Evolutionary conservation across 1,140 invertebrate genomes (phyloP), one percentile per base, ranked within the genome.

Genomic region (Chlorops oryzae): DNA sequence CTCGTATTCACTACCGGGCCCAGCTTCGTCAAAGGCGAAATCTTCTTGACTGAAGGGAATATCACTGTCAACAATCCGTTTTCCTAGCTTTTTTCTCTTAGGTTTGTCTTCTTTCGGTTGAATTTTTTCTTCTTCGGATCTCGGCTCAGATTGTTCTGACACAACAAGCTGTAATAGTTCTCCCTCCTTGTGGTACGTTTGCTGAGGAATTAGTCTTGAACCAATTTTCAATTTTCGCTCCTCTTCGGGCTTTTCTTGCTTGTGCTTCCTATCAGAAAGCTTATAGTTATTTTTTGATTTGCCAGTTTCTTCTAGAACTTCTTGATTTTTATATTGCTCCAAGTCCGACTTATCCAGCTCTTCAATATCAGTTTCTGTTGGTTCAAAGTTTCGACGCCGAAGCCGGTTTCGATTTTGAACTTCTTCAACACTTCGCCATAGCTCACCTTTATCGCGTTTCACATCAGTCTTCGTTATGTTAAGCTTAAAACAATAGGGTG

Each of bases 361-460:
- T 2, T 54, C 44, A 39, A 62, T 59, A 10, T 44, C 38, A 0
- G 46, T 56, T 35, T 63, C 57, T 0, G 52, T 41, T 20, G 58
- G 57, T 32, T 66, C 65, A 22, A 65, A 62, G 53, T 70, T 65
- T 50, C 55, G 58, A 10, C 58, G 54, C 22, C 61, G 61, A n/a
- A 63, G 58, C 34, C 58, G 65, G 13, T 64, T 40, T 13, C 61
- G 34, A 24, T 59, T 25, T 55, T 66, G 51, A 22, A 67, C 68
- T 45, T 73, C 62, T 35, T 72, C 63, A 23, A 72, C 46, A 39
- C 61, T 70, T 7, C 63, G 58, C 2, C 68, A 70, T n/a, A 72
- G 56, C 23, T 70, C 68, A 5, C 68, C 69, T 13, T 45, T 51
- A 17, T 59, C 59, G 3, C 46, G 56, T 23, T 55, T 52, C 3